phyloP scores from a whole-genome alignment of 2,888 invertebrate genomes.

The Alviniconcha strummeri region DNA sequence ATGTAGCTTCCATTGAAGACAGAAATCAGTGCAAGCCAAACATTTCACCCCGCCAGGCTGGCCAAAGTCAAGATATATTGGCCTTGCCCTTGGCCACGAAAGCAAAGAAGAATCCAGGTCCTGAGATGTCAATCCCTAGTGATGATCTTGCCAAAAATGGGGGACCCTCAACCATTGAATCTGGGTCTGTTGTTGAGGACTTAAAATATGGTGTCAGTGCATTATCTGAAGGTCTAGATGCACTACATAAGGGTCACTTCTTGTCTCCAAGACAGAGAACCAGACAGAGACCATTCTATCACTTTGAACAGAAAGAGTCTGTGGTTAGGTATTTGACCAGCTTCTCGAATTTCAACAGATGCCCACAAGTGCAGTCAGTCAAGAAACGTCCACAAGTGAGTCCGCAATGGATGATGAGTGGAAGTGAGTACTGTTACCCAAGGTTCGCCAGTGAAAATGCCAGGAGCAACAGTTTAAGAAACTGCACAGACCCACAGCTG shows the following conservation, averaged over 20 bases:
- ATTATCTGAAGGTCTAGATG: background rate
- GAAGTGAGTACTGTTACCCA: background rate
- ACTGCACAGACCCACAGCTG: conserved; percentile 8
- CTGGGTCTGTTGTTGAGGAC: background rate
- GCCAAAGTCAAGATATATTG: too few species aligned
- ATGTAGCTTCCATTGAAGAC: too few species aligned
- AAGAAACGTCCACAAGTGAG: background rate
- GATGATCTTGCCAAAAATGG: too few species aligned
- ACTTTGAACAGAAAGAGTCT: too few species aligned
- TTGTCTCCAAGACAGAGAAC: background rate
- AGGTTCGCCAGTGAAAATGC: background rate
- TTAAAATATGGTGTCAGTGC: background rate
- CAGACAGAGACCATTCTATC: background rate
- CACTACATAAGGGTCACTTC: background rate
- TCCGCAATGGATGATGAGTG: background rate
- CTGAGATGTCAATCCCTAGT: too few species aligned
- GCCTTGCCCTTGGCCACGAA: too few species aligned
- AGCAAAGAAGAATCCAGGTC: too few species aligned
- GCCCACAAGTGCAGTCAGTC: background rate
- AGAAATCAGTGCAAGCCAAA: too few species aligned
- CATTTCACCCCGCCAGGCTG: too few species aligned
- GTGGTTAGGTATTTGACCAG: background rate
- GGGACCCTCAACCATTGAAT: too few species aligned
- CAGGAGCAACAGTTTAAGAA: background rate
- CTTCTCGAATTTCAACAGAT: background rate